phyloP scores from a whole-genome alignment of 2,113 vertebrate genomes.

The Stegostoma tigrinum region DNA sequence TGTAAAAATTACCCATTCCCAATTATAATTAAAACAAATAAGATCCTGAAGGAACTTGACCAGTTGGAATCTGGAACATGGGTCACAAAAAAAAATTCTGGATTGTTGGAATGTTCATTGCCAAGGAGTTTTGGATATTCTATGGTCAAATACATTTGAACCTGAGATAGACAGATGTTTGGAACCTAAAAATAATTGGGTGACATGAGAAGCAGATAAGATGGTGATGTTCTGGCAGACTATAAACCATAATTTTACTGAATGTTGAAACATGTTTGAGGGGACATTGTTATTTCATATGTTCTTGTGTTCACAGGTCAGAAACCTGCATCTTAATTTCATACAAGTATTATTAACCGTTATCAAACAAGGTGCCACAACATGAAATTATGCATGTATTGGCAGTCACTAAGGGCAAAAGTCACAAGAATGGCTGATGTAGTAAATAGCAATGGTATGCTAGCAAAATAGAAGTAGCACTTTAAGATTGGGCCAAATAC shows the following conservation, averaged over 20 bases:
- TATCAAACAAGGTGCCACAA: background rate
- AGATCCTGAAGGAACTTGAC: background rate
- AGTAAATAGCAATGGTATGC: background rate
- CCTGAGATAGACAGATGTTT: too few species aligned
- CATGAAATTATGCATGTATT: background rate
- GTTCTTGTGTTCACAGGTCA: background rate
- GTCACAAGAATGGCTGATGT: background rate
- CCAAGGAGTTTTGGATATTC: too few species aligned
- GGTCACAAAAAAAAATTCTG: too few species aligned
- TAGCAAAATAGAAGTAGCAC: background rate
- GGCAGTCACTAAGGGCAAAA: background rate
- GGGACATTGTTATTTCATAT: too few species aligned
- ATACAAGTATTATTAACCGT: background rate
- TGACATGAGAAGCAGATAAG: too few species aligned
- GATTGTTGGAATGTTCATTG: too few species aligned
- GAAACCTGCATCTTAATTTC: background rate
- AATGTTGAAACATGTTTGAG: too few species aligned
- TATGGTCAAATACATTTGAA: too few species aligned
- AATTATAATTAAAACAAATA: background rate
- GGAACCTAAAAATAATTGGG: too few species aligned
- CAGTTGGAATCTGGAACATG: background rate
- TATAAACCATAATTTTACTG: too few species aligned
- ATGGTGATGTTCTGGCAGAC: too few species aligned
- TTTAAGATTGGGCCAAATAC: background rate
- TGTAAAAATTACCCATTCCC: slow-evolving; percentile 35